Conservation (phyloP, 1,140 invertebrate genomes). For the Thaumetopoea pityocampa region DNA sequence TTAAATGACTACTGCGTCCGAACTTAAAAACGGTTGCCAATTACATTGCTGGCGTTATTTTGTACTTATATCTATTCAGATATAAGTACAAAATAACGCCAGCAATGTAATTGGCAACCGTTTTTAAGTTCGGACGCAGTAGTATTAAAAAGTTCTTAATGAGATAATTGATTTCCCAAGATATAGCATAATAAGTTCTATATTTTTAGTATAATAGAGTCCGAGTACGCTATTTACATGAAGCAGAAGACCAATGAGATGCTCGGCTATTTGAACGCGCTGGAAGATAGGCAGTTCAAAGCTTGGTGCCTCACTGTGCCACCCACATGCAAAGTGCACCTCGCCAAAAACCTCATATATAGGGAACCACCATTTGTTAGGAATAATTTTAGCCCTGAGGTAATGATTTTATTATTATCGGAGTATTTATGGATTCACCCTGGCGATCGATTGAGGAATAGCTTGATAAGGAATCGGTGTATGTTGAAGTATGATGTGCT, state of each 20-base stretch:
- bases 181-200: too few relatives aligned
- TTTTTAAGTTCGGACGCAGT: too few relatives aligned
- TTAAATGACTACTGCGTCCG: not conserved
- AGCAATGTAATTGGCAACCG: too few relatives aligned
- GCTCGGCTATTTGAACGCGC: constrained; percentile 45
- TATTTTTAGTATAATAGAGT: constrained; percentile 47
- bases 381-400: constrained; percentile 65
- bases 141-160: too few relatives aligned
- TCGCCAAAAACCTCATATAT: constrained; percentile 62
- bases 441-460: too few relatives aligned
- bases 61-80: not conserved
- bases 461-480: too few relatives aligned
- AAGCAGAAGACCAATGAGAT: constrained; percentile 66
- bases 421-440: too few relatives aligned
- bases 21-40: not conserved
- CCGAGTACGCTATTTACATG: constrained; percentile 51
- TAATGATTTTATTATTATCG: too few relatives aligned
- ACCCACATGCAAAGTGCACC: constrained; percentile 46
- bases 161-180: too few relatives aligned
- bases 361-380: constrained; percentile 62
- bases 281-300: constrained; percentile 60
- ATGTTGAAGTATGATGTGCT: too few relatives aligned
- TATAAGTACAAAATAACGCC: not conserved
- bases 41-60: not conserved
- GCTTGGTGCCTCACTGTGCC: constrained; percentile 58